Conservation (phyloP, 2,888 invertebrate species). For the Beris chalybata region DNA sequence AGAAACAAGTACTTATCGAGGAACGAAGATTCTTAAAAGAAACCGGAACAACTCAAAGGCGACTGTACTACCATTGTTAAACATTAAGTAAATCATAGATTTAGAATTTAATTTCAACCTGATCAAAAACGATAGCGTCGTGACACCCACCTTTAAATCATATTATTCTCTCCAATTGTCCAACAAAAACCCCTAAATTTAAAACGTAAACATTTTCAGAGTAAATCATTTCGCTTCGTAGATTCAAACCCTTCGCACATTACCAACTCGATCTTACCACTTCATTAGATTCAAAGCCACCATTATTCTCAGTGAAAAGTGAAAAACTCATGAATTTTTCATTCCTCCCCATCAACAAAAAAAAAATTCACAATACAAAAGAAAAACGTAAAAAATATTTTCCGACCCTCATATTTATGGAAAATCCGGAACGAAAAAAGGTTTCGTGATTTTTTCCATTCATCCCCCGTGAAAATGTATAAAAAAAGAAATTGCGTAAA, state of each 20-base stretch:
- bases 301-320: conserved; percentile 16
- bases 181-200: no score
- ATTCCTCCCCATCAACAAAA: conserved; percentile 10
- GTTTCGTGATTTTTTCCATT: conserved; percentile 9
- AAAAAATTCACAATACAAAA: neutral
- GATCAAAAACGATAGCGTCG: no score
- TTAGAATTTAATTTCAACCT: no score
- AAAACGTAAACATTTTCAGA: no score
- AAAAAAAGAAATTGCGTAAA: conserved; percentile 27
- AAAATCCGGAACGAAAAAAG: conserved; percentile 14
- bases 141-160: no score
- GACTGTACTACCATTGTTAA: no score
- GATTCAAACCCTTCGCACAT: neutral
- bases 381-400: neutral
- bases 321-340: conserved; percentile 25
- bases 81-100: no score
- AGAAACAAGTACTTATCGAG: no score
- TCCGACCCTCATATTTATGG: conserved; percentile 9
- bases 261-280: conserved; percentile 21
- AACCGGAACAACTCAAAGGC: no score
- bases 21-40: no score
- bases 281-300: conserved; percentile 16
- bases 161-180: no score
- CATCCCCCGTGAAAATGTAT: neutral
- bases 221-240: no score